Evolutionary conservation across 2,113 vertebrate species (phyloP).

Genomic region (Albula goreensis): DNA sequence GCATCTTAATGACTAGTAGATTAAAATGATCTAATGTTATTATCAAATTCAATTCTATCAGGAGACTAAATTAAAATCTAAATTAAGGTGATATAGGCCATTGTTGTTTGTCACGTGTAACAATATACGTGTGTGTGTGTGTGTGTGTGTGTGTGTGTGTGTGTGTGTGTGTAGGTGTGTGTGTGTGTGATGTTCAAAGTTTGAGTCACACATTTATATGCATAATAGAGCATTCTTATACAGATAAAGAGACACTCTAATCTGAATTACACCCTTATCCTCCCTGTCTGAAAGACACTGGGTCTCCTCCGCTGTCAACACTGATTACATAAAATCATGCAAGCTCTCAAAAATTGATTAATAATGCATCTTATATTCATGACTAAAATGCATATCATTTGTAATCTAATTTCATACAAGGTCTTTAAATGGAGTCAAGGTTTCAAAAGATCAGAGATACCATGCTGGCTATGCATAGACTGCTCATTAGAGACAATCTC

Average conservation of each 20-base stretch:
- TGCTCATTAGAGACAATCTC: not conserved
- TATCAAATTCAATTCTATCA: not conserved
- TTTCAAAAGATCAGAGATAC: not conserved
- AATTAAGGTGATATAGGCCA: too few species aligned
- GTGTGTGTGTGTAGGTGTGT: too few species aligned
- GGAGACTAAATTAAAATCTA: not conserved
- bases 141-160: not conserved
- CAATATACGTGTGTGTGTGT: too few species aligned
- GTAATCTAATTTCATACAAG: slow-evolving; percentile 26
- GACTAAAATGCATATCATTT: slow-evolving; percentile 9
- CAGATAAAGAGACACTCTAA: slow-evolving; percentile 3
- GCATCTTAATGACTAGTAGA: not conserved
- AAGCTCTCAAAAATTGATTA: not conserved
- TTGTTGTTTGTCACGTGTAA: too few species aligned
- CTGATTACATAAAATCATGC: not conserved
- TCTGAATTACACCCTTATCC: slow-evolving; percentile 4
- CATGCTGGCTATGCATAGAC: not conserved
- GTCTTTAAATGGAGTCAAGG: slow-evolving; percentile 12
- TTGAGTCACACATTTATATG: not conserved
- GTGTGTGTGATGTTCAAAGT: not conserved
- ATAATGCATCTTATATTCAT: slow-evolving; percentile 16
- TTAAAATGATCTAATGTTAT: not conserved
- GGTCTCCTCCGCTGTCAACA: slow-evolving; percentile 11
- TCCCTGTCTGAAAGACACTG: not conserved
- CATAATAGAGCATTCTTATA: not conserved